A percentile compares a stretch with the other conserved stretches of the same genome.
These are phyloP conservation scores for Drepana falcataria DNA, from an alignment of 2,888 invertebrate species.

Conservation along the genomic window DNA sequence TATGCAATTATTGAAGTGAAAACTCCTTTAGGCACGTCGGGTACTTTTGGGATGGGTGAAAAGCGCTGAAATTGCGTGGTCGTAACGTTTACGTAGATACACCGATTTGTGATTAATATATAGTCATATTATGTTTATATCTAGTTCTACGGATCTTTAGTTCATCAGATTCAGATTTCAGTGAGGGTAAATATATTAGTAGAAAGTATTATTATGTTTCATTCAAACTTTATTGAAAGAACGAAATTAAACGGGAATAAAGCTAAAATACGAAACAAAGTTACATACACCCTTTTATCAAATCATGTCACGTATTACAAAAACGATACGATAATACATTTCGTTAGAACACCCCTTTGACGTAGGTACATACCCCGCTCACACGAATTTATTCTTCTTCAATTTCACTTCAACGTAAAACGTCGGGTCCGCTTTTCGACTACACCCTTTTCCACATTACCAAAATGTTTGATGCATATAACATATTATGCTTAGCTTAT, in stretches of 20 bases:
- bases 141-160: too few relatives aligned
- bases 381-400: background rate
- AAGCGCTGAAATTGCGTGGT: too few relatives aligned
- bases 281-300: background rate
- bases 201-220: too few relatives aligned
- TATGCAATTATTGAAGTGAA: too few relatives aligned
- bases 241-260: background rate
- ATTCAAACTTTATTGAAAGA: too few relatives aligned
- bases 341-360: background rate
- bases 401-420: background rate
- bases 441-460: background rate
- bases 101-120: too few relatives aligned
- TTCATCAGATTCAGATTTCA: too few relatives aligned
- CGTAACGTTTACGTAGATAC: too few relatives aligned
- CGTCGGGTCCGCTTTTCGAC: background rate
- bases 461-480: background rate
- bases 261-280: background rate
- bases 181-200: too few relatives aligned
- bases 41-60: too few relatives aligned
- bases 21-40: too few relatives aligned
- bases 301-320: background rate
- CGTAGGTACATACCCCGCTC: background rate
- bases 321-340: background rate
- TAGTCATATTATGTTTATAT: too few relatives aligned
- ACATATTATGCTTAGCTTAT: background rate